Base-by-base conservation (phyloP, 1,140 invertebrate species). In the Neodiprion fabricii region DNA sequence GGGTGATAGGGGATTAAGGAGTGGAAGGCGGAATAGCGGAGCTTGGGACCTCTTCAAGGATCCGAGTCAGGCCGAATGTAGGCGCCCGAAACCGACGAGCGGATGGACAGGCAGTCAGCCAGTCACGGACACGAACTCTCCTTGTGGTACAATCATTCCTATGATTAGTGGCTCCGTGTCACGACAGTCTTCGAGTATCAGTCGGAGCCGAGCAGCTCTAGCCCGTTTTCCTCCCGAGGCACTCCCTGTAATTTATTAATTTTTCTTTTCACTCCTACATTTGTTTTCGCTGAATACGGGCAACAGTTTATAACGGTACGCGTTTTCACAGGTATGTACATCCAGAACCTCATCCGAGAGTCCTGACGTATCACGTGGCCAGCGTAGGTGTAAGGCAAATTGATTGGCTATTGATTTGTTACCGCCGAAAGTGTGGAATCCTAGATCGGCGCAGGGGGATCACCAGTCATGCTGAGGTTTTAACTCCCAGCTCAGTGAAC, bases 401-500 rank as follows among this genome's bases (percentile, higher is more conserved):
- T 61, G n/a, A 61, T 61, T 61, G 76, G 77, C 81, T 84, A 86
- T 87, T 87, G 85, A 87, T 87, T 86, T 82, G 81, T 75, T 82
- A 84, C 83, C 84, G 84, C 81, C 53, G 83, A 83, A 86, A 86
- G 85, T 86, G 85, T 85, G 84, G 85, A 84, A 83, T 86, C 84
- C 84, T 85, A 61, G 11, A 7, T 85, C 80, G 84, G 82, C 80
- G 84, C 83, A 8, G 11, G 28, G 28, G 28, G 28, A 40, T 40
- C 82, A 86, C 85, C 84, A 87, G 86, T 86, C 86, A 87, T 86
- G 85, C 85, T 86, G 85, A 87, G 85, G 85, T 87, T 87, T 86
- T 85, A 85, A 87, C 83, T 85, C 83, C 84, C 82, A 78, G 73
- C 78, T 61, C 77, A 76, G 74, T 74, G 79, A 81, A 82, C 75